Conservation (phyloP, 2,113 vertebrate species). For the Epinephelus lanceolatus region DNA sequence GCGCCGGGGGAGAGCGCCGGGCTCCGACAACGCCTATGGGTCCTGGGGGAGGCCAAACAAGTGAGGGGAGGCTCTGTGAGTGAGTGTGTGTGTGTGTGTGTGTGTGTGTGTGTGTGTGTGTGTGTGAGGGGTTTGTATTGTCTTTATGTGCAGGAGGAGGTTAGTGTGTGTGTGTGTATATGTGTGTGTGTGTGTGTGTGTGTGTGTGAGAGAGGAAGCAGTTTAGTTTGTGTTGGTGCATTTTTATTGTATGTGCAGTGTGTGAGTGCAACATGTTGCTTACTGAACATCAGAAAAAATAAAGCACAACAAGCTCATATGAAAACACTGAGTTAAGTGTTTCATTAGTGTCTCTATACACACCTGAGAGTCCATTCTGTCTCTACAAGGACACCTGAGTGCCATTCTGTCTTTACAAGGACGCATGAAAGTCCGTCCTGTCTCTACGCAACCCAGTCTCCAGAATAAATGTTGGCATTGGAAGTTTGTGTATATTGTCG, state of each 20-base stretch:
- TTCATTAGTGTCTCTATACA: no score
- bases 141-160: slow-evolving; percentile 46
- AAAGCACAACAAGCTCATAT: not conserved
- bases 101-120: slow-evolving; percentile 34
- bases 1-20: slow-evolving; percentile 80
- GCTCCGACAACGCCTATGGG: slow-evolving; percentile 81
- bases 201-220: slow-evolving; percentile 35
- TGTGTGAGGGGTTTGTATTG: slow-evolving; percentile 32
- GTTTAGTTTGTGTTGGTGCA: slow-evolving; percentile 33
- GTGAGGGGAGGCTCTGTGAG: slow-evolving; percentile 61
- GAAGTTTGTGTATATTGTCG: no score
- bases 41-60: slow-evolving; percentile 82
- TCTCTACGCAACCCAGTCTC: not conserved
- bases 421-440: not conserved
- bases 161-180: slow-evolving; percentile 41
- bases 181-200: slow-evolving; percentile 34
- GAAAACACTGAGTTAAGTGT: not conserved
- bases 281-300: slow-evolving; percentile 2
- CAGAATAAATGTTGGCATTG: no score
- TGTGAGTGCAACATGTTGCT: slow-evolving; percentile 36
- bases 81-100: slow-evolving; percentile 29
- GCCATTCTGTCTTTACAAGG: not conserved
- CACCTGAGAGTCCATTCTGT: not conserved
- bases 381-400: not conserved
- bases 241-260: slow-evolving; percentile 17